Base-by-base conservation (phyloP, 2,888 invertebrate species). In the Lymantria monacha region DNA sequence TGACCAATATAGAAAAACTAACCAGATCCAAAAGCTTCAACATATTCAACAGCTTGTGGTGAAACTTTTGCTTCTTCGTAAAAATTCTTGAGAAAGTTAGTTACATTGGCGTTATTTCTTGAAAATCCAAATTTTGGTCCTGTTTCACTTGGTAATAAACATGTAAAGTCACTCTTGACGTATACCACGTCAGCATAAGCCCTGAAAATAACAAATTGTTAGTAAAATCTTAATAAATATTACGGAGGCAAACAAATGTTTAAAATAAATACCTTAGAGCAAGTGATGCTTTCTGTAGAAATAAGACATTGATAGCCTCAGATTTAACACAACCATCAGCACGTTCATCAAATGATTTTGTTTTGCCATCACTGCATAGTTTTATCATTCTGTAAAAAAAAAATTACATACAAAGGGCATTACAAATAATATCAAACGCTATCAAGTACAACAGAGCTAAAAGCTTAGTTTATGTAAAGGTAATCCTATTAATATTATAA, bases 11-110 rank as follows among this genome's bases (percentile, higher is more conserved):
- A 22, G 5, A 22, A 14, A 14, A 36, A 53, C 41, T 58, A 69
- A 87, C 96, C 96, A 56, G 95, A 95, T 54, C 96, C 95, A 69
- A 96, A 96, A 36, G 97, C 96, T 85, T 98, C 98, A 2, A 98
- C 92, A 74, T 95, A 98, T 57, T 94, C 93, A 9, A 98, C 92
- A 0, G 88, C 83, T 8, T 84, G 75, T 0, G 97, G 96, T 45
- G 94, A 87, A 10, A 97, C 74, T 30, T 92, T 85, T 13, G 94
- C 93, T 71, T 94, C 93, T 7, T 89, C 67, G 60, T 94, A 94
- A 59, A 94, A 93, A 37, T 92, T 90, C 2, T 82, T 80, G 0
- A 94, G 66, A 8, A 94, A 85, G 13, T 81, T 70, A 11, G 83
- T 83, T 54, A 93, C 91, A 13, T 80, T 72, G 13, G 73, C 66